phyloP scores from a whole-genome alignment of 2,113 vertebrate genomes.

The Condylura cristata region DNA sequence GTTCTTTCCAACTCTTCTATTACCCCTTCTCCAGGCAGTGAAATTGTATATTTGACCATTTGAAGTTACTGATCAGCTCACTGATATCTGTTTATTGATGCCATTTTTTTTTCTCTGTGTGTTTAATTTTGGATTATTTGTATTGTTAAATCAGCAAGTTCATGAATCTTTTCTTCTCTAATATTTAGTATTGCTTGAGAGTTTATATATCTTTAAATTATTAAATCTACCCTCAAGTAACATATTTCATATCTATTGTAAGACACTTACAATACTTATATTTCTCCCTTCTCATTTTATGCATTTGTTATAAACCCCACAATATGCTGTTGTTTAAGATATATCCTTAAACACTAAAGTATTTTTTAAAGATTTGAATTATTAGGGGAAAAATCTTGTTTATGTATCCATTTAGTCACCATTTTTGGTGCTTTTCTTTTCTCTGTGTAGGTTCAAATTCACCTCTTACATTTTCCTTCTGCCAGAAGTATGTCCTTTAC shows the following conservation, averaged over 20 bases:
- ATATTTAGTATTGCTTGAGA: neutral
- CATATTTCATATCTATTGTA: neutral
- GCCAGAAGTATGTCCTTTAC: neutral
- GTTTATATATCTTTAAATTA: neutral
- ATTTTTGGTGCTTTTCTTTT: neutral
- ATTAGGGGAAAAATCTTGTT: neutral
- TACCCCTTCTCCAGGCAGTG: neutral
- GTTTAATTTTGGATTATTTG: neutral
- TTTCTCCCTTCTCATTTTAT: neutral
- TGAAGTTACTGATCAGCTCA: neutral
- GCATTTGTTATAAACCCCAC: neutral
- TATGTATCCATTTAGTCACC: neutral
- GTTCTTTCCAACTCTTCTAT: neutral
- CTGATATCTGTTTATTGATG: neutral
- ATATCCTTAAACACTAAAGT: neutral
- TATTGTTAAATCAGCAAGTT: neutral
- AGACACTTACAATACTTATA: neutral
- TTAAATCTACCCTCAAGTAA: neutral
- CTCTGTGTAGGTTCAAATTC: neutral
- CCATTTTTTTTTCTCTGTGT: neutral
- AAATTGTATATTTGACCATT: neutral
- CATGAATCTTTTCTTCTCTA: neutral
- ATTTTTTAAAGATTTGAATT: neutral
- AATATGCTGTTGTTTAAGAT: neutral
- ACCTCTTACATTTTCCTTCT: neutral